Evolutionary conservation across 2,113 vertebrate species (phyloP).

Genomic region (Castor canadensis): DNA sequence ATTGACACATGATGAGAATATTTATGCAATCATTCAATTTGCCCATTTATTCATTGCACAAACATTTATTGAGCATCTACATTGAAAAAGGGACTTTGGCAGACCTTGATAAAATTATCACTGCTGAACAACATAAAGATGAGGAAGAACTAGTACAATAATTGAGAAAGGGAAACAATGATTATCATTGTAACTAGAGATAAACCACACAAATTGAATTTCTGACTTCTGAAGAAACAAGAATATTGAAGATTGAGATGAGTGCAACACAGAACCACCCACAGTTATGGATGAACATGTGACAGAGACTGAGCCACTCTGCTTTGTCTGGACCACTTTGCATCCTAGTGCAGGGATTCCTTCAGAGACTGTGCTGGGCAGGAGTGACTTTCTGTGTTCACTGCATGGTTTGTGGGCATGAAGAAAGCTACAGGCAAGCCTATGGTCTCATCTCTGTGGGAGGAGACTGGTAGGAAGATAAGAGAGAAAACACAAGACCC

Average conservation of each 20-base stretch:
- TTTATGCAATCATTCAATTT: conserved; percentile 5
- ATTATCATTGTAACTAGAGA: background rate
- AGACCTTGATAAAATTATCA: background rate
- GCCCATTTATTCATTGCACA: background rate
- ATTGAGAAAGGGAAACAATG: background rate
- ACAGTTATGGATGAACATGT: background rate
- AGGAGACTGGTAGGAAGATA: no score
- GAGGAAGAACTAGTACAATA: background rate
- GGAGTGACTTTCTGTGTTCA: background rate
- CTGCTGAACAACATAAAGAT: background rate
- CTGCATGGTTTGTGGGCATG: background rate
- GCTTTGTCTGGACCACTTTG: background rate
- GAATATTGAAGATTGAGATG: background rate
- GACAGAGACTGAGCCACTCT: background rate
- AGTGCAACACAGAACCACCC: background rate
- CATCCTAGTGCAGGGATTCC: background rate
- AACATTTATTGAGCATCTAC: background rate
- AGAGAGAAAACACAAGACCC: no score
- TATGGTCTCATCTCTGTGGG: no score
- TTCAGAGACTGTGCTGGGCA: background rate
- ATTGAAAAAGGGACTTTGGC: background rate
- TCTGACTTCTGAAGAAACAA: background rate
- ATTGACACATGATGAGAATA: background rate
- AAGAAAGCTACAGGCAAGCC: background rate
- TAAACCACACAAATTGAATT: background rate